Evolutionary conservation across 2,888 invertebrate genomes (phyloP), one percentile per base, ranked within the genome.

Genomic region (Cyclophora punctaria): DNA sequence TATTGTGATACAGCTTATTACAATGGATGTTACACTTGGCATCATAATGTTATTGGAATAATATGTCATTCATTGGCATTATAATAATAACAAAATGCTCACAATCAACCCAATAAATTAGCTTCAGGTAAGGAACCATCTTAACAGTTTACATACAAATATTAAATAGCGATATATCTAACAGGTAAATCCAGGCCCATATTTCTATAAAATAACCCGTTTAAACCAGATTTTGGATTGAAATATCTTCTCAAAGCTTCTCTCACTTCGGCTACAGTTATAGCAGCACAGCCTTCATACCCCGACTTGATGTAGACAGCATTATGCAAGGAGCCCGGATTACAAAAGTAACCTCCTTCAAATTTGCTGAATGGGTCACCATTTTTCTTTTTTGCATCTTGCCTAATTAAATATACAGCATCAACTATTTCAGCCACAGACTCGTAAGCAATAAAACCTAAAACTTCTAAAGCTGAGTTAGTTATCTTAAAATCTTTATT

Each of bases 351-450:
- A 0, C 91, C 91, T n/a, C 90, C 88, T 60, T 90, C 89, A 60
- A 93, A 90, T 56, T 93, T 91, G 58, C 92, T 91, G 50, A 93
- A 92, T 0, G 94, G 93, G 72, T 95, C 94, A 2, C 91, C 92
- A 44, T 86, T 79, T 44, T 90, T 91, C 71, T 91, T 92, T 56
- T 90, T 92, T 43, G 90, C 90, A 73, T 96, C 96, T 66, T 95
- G 92, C 45, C 96, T 89, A 2, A 96, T 93, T 46, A 97, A 74
- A 56, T 97, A 92, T 0, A 95, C 94, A 62, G 94, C 92, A 80
- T 97, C 97, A 2, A 96, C 93, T 51, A 97, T 92, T 73, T 96
- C 94, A 0, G 97, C 97, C 4, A 98, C 94, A 0, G 96, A 96
- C 83, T 98, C 97, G 74, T 96, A 96, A 0, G 96, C 96, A 59